These are phyloP conservation scores for Allolobophora icterica DNA, from an alignment of 2,888 invertebrate genomes.

Conservation along the genomic window DNA sequence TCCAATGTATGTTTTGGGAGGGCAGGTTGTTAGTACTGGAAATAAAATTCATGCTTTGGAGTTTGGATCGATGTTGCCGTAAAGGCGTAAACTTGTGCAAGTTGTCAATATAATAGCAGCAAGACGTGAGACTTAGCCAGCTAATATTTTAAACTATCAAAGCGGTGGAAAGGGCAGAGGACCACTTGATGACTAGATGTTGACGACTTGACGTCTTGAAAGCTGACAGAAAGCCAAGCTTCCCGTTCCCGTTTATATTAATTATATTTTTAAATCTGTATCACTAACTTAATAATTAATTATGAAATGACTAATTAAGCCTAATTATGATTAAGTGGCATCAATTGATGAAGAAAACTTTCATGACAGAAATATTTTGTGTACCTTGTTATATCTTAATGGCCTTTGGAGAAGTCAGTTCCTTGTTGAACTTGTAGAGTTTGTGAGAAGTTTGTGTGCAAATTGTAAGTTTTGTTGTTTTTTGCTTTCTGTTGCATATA, in stretches of 20 bases:
- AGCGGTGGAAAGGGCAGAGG: not conserved
- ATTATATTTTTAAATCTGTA: not conserved
- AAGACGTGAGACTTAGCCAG: not conserved
- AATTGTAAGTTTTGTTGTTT: not conserved
- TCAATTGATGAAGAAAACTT: not conserved
- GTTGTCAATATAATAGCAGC: not conserved
- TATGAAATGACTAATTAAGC: not conserved
- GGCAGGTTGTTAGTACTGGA: not conserved
- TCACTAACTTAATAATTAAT: not conserved
- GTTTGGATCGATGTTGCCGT: not conserved
- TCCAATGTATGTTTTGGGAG: not conserved
- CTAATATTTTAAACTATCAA: not conserved
- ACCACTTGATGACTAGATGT: not conserved
- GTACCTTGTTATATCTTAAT: not conserved
- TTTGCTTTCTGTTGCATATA: slow-evolving; percentile 8
- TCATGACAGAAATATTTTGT: not conserved
- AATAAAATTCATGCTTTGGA: not conserved
- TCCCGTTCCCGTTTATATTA: not conserved
- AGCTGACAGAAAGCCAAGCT: not conserved
- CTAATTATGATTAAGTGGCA: not conserved
- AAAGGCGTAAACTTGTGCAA: not conserved
- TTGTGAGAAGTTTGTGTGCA: not conserved
- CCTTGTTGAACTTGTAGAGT: not conserved
- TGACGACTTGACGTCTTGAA: not conserved
- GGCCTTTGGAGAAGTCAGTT: not conserved